Percentiles rank a stretch among this genome's conserved stretches.
phyloP scores from a whole-genome alignment of 64 coral and sea anemone species.

The Stichodactyla mertensii region DNA sequence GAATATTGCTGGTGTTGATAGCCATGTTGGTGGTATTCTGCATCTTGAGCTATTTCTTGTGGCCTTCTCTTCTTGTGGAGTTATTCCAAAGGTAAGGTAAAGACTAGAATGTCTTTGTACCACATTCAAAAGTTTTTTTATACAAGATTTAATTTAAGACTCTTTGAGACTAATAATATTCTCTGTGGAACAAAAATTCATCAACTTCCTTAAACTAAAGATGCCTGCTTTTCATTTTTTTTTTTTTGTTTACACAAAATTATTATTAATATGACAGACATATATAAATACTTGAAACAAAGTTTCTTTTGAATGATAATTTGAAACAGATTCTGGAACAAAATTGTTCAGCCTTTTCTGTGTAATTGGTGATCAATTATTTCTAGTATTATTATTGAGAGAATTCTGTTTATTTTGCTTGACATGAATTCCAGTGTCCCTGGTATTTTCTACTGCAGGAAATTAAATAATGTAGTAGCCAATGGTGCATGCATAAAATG shows the following conservation, averaged over 20 bases:
- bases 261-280: too few species aligned
- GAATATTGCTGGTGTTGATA: neutral
- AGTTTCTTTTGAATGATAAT: too few species aligned
- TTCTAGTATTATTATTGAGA: too few species aligned
- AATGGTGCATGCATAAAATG: too few species aligned
- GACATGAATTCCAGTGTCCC: too few species aligned
- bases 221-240: neutral
- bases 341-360: too few species aligned
- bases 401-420: too few species aligned
- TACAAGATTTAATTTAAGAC: neutral
- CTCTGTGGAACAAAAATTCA: neutral
- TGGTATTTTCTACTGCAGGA: too few species aligned
- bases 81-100: conserved; percentile 50
- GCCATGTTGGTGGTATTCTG: neutral
- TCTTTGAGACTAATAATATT: neutral
- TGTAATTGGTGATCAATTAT: too few species aligned
- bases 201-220: neutral
- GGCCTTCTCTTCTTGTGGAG: conserved; percentile 46
- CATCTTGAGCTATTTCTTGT: conserved; percentile 32
- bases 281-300: too few species aligned
- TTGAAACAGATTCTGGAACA: too few species aligned
- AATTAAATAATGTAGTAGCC: too few species aligned
- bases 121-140: neutral
- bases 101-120: neutral
- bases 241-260: neutral